Conservation (phyloP, 2,888 invertebrate species). For the Drosophila phalerata region DNA sequence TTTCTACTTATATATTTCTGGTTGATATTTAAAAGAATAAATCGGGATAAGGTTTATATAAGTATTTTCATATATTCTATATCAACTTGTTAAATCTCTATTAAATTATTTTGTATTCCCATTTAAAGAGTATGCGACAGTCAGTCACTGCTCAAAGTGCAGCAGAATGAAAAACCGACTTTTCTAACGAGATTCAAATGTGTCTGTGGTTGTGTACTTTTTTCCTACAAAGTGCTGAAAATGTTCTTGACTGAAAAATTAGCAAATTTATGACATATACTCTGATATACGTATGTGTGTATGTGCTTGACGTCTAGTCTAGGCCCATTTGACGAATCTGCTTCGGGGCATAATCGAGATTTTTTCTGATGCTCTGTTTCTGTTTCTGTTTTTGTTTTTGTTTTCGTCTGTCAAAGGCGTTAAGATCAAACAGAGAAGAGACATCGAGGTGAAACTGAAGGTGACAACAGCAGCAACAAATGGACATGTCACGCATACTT, state of each 20-base stretch:
- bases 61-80: neutral
- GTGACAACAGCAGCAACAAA: conserved; percentile 72
- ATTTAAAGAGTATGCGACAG: conserved; percentile 7
- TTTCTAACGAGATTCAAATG: conserved; percentile 19
- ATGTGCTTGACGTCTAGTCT: conserved; percentile 44
- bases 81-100: neutral
- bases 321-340: conserved; percentile 48
- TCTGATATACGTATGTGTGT: neutral
- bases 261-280: conserved; percentile 36
- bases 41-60: neutral
- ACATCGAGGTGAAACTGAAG: conserved; percentile 45
- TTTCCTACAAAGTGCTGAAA: conserved; percentile 57
- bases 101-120: no score
- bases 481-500: conserved; percentile 80
- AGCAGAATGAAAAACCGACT: conserved; percentile 23
- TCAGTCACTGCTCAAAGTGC: conserved; percentile 1
- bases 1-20: no score
- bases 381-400: conserved; percentile 13
- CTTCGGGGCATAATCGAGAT: conserved; percentile 22
- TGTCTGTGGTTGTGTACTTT: conserved; percentile 29
- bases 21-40: no score
- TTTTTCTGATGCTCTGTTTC: conserved; percentile 25
- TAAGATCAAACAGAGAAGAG: conserved; percentile 37
- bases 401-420: conserved; percentile 41
- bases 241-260: conserved; percentile 53